Evolutionary conservation across 2,888 invertebrate species (phyloP), one percentile per base, ranked within the genome.

Genomic region (Vesta saturnalis): DNA sequence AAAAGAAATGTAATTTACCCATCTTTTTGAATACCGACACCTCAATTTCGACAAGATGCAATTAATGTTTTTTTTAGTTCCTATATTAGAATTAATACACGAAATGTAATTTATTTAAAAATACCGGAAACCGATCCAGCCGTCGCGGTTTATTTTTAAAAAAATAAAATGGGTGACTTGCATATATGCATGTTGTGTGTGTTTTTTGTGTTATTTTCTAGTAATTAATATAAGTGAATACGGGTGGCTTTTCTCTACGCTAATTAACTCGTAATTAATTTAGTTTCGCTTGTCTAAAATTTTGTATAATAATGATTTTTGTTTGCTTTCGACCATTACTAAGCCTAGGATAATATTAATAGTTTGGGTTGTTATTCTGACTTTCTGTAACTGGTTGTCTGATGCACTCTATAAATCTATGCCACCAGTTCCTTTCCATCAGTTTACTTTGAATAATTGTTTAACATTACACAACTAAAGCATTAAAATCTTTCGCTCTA

Each of bases 1-100:
- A 74, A 68, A 76, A 79, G 76, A 78, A 78, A 78, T 77, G 77
- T 77, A 78, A 78, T 79, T 78, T 78, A 72, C 60, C 71, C 65
- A 67, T 72, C 72, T 73, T 69, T 77, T 77, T 72, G 72, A 74
- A 72, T 72, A 75, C 74, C 76, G 77, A 76, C 78, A 73, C 72
- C 73, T 76, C 39, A 39, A 39, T 39, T 39, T n/a, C n/a, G n/a
- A n/a, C n/a, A n/a, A n/a, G n/a, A n/a, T n/a, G n/a, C n/a, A n/a
- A n/a, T n/a, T 1, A 39, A 39, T 39, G 8, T 39, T 39, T 39
- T 39, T n/a, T 39, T n/a, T n/a, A 3, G 12, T n/a, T 4, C 23
- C 23, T 23, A 23, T 23, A 23, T 23, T 23, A 23, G 23, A 23
- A 23, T 23, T 23, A 23, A 23, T 23, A 23, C 23, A 23, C 23